A percentile compares a stretch with the other conserved stretches of the same genome.
Evolutionary conservation across 2,797 vertebrate species (phyloP).

Genomic region (Rhinella marina): DNA sequence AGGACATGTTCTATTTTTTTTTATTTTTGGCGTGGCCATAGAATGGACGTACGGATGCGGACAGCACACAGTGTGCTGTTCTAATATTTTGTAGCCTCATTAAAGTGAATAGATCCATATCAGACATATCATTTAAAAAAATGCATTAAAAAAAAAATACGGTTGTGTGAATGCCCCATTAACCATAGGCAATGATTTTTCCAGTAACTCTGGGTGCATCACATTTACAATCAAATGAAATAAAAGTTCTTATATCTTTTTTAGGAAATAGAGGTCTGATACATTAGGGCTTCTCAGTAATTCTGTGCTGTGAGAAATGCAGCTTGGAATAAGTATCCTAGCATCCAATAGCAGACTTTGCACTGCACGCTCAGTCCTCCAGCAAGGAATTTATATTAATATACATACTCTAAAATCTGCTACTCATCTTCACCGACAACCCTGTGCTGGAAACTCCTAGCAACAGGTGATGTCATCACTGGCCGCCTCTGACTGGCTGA

Average conservation of each 20-base stretch:
- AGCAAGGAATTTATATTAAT: slow-evolving; percentile 1
- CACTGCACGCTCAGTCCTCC: not conserved
- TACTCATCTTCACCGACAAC: slow-evolving; percentile 22
- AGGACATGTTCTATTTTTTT: no score
- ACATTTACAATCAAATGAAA: not conserved
- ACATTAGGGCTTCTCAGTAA: not conserved
- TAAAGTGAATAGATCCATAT: no score
- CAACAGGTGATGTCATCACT: slow-evolving; percentile 36
- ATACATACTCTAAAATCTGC: slow-evolving; percentile 8
- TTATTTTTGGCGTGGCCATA: no score
- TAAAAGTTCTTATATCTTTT: no score
- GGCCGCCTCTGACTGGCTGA: slow-evolving; percentile 28
- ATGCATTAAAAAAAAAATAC: no score
- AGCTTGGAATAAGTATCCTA: no score
- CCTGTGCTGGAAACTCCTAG: slow-evolving; percentile 26
- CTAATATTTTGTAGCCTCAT: no score
- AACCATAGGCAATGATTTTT: not conserved
- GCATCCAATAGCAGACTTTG: not conserved
- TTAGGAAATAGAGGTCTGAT: not conserved
- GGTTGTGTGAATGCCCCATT: no score
- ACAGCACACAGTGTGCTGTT: no score
- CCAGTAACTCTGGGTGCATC: not conserved
- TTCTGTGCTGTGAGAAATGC: not conserved
- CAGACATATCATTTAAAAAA: no score
- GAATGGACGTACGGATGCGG: no score